Evolutionary conservation across 2,797 vertebrate species (phyloP).

Genomic region (Chrosomus eos): DNA sequence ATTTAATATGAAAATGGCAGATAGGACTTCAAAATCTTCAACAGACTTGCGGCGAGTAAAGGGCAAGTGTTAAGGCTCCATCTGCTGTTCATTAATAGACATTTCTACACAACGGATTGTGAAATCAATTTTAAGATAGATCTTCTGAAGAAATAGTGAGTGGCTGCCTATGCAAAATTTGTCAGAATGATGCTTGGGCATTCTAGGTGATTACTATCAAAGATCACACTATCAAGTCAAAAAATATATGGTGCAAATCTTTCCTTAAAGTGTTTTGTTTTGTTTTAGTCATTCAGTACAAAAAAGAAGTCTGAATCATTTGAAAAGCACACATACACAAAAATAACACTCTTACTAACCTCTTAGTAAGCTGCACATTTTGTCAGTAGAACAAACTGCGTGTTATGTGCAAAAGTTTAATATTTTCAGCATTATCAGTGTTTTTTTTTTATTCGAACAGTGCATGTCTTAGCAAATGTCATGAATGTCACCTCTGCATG

Average conservation of each 20-base stretch:
- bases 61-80: conserved; percentile 18
- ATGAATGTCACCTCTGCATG: not conserved
- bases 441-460: not conserved
- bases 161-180: not conserved
- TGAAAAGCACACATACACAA: not conserved
- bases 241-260: not conserved
- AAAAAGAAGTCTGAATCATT: not conserved
- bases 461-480: not conserved
- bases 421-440: not conserved
- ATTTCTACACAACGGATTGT: not conserved
- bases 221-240: not conserved
- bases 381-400: not conserved
- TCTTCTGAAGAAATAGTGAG: not conserved
- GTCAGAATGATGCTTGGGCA: not conserved
- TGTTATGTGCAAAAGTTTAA: not conserved
- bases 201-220: not conserved
- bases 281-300: not conserved
- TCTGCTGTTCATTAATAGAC: conserved; percentile 20
- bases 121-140: not conserved
- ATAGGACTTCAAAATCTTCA: not conserved
- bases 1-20: conserved; percentile 13
- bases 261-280: not conserved
- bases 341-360: not conserved
- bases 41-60: not conserved
- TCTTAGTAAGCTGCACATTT: not conserved